Percentiles rank a stretch among this genome's conserved stretches.
These are phyloP conservation scores for Amphiprion clarkii DNA, from an alignment of 2,797 vertebrate species.

Conservation along the genomic window DNA sequence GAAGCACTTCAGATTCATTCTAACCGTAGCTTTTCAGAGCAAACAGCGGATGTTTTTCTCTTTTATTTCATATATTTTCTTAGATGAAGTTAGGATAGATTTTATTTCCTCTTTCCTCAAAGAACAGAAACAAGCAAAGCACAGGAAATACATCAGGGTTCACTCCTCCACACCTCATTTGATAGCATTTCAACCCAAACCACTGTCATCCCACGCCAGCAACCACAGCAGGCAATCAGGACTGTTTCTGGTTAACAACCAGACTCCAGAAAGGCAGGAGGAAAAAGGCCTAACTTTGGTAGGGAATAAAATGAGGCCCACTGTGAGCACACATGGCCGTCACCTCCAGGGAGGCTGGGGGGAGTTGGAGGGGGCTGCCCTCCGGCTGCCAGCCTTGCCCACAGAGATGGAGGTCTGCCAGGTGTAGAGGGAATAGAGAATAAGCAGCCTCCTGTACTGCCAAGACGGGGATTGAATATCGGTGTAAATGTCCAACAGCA, in stretches of 20 bases:
- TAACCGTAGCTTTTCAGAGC: neutral
- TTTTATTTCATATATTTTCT: neutral
- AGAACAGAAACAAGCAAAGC: conserved; percentile 20
- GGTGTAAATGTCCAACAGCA: conserved; percentile 68
- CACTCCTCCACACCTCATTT: conserved; percentile 69
- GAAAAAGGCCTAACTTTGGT: conserved; percentile 9
- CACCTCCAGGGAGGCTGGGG: conserved; percentile 27
- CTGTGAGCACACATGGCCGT: conserved; percentile 45
- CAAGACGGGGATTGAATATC: conserved; percentile 61
- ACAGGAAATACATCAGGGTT: conserved; percentile 40
- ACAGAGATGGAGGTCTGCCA: conserved; percentile 61
- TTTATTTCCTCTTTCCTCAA: neutral
- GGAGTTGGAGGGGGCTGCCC: conserved; percentile 26
- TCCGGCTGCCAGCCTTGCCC: conserved; percentile 54
- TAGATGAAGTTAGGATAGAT: neutral
- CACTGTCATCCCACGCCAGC: conserved; percentile 50
- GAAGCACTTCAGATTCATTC: neutral
- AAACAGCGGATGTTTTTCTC: neutral
- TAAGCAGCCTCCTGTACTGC: conserved; percentile 54
- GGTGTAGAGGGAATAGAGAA: conserved; percentile 31
- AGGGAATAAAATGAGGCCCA: conserved; percentile 41
- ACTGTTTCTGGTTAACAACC: conserved; percentile 59
- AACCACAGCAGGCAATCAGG: conserved; percentile 54
- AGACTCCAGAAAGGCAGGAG: conserved; percentile 23
- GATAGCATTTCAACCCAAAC: conserved; percentile 57